Evolutionary conservation across 2,797 vertebrate species (phyloP).

Genomic region (Merluccius polli): DNA sequence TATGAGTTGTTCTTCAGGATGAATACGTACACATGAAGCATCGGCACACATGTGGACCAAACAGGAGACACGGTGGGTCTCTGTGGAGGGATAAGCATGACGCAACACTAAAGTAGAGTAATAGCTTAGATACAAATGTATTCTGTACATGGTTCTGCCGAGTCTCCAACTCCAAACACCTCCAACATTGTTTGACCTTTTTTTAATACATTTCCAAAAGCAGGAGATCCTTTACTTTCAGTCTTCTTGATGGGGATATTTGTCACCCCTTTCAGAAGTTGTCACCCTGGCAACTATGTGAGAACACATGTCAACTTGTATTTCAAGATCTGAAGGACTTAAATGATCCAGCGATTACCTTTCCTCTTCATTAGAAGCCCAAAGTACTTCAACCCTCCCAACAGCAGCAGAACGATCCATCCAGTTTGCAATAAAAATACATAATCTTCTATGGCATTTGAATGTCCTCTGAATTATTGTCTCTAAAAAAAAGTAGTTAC

Average conservation of each 20-base stretch:
- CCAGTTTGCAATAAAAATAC: slow-evolving; percentile 64
- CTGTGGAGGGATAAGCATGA: slow-evolving; percentile 70
- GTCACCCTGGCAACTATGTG: slow-evolving; percentile 33
- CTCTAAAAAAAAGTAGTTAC: slow-evolving; percentile 68
- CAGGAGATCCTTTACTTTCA: slow-evolving; percentile 51
- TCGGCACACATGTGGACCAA: slow-evolving; percentile 77
- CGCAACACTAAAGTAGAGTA: slow-evolving; percentile 77
- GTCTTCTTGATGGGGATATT: slow-evolving; percentile 36
- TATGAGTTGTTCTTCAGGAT: slow-evolving; percentile 68
- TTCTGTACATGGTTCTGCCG: slow-evolving; percentile 77
- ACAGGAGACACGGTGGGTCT: slow-evolving; percentile 60
- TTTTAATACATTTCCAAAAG: slow-evolving; percentile 75
- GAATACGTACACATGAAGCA: slow-evolving; percentile 72
- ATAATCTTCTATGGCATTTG: slow-evolving; percentile 57
- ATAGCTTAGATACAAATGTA: slow-evolving; percentile 81
- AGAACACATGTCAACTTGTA: slow-evolving; percentile 41
- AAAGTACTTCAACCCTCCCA: slow-evolving; percentile 31
- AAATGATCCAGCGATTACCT: neutral
- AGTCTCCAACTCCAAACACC: slow-evolving; percentile 69
- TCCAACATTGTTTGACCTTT: slow-evolving; percentile 52
- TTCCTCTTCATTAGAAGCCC: neutral
- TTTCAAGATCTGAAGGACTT: slow-evolving; percentile 19
- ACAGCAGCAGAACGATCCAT: slow-evolving; percentile 44
- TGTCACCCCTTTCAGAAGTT: slow-evolving; percentile 36
- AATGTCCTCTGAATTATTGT: slow-evolving; percentile 45